A percentile compares a stretch with the other conserved stretches of the same genome.
Conservation (phyloP, 2,113 vertebrate genomes). For the Pomatostomus ruficeps region DNA sequence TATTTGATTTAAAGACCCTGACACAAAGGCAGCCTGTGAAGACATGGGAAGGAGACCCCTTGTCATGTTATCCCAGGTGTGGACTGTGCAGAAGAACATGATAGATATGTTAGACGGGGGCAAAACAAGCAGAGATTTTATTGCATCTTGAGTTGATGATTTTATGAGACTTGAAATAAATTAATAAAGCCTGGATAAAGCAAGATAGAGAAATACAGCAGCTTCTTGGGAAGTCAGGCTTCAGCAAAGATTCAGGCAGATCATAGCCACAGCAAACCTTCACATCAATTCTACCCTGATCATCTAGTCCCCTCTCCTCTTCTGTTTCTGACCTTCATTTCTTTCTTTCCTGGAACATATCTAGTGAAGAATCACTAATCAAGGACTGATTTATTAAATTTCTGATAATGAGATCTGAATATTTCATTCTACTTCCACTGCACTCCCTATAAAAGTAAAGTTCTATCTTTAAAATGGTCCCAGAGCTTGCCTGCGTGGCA, state of each 20-base stretch:
- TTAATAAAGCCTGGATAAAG: not conserved
- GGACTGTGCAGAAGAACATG: not conserved
- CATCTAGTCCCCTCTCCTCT: not conserved
- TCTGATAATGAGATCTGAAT: not conserved
- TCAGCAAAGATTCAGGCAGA: not conserved
- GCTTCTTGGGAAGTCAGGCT: not conserved
- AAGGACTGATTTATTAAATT: not conserved
- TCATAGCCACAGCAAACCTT: not conserved
- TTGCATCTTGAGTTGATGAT: not conserved
- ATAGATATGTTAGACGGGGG: not conserved
- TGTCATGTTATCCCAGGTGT: not conserved
- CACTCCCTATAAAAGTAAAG: not conserved
- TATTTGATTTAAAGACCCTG: not conserved
- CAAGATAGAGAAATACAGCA: not conserved
- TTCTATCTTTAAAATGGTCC: not conserved
- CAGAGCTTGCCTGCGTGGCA: not conserved
- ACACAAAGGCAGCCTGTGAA: constrained; percentile 15
- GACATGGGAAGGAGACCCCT: not conserved
- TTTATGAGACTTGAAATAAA: not conserved
- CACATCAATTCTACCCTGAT: not conserved
- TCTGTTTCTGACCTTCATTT: not conserved
- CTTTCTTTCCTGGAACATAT: not conserved
- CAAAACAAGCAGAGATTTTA: constrained; percentile 8
- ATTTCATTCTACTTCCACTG: not conserved
- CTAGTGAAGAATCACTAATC: not conserved